Evolutionary conservation across 2,113 vertebrate genomes (phyloP).

Genomic region (Xiphorhynchus elegans): DNA sequence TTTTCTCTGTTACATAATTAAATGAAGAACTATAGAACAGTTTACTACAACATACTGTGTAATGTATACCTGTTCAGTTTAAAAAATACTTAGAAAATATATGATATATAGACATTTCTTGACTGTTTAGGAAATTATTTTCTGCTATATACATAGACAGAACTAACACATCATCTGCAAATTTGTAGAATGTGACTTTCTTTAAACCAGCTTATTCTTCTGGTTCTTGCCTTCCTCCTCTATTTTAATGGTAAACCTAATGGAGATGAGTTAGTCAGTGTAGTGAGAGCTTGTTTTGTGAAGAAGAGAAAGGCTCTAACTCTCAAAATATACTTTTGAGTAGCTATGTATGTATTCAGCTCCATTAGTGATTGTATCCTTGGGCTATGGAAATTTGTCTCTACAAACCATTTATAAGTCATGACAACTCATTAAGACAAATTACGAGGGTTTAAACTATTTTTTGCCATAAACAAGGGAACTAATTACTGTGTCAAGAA

Average conservation of each 20-base stretch:
- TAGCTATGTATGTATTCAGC: not conserved
- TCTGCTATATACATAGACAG: not conserved
- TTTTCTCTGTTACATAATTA: not conserved
- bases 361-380: not conserved
- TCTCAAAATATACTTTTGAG: not conserved
- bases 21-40: not conserved
- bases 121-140: not conserved
- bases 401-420: not conserved
- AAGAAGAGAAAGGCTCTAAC: not conserved
- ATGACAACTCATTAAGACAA: not conserved
- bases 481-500: not conserved
- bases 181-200: not conserved
- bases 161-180: not conserved
- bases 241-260: not conserved
- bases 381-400: not conserved
- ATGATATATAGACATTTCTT: not conserved
- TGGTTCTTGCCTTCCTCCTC: not conserved
- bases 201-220: not conserved
- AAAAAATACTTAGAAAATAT: not conserved
- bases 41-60: not conserved
- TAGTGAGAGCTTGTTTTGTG: not conserved
- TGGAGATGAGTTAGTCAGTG: not conserved
- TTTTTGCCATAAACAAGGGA: not conserved
- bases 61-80: not conserved
- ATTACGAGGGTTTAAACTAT: not conserved